Percentiles rank a stretch among this genome's conserved stretches.
Evolutionary conservation across 1,140 invertebrate genomes (phyloP).

Genomic region (Doryteuthis pealeii): DNA sequence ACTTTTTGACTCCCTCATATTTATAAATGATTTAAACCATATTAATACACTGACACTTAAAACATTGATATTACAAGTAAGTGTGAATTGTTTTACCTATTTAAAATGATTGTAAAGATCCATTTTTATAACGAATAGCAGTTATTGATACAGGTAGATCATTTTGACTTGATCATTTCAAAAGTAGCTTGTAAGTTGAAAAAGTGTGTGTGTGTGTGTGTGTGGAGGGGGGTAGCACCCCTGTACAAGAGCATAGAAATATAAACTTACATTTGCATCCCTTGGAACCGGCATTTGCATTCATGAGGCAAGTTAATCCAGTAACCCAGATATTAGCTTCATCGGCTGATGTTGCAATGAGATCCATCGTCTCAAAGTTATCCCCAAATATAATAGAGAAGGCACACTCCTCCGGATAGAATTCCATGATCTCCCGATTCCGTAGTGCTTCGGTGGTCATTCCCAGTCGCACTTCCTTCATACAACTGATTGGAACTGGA

Average conservation of each 20-base stretch:
- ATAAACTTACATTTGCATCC: conserved; percentile 26
- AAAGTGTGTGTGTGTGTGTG: too few species aligned
- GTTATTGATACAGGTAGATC: too few species aligned
- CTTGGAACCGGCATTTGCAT: conserved; percentile 46
- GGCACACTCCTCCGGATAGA: conserved; percentile 66
- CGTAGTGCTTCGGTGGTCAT: conserved; percentile 67
- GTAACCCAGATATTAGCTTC: conserved; percentile 72
- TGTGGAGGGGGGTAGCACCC: too few species aligned
- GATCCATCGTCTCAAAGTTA: conserved; percentile 67
- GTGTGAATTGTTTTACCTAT: too few species aligned
- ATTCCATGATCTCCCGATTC: conserved; percentile 62
- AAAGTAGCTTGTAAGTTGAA: too few species aligned
- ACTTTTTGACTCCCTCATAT: too few species aligned
- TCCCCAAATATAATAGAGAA: conserved; percentile 71
- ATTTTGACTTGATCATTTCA: too few species aligned
- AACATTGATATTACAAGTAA: too few species aligned
- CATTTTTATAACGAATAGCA: too few species aligned
- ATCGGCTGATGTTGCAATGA: conserved; percentile 67
- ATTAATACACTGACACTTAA: too few species aligned
- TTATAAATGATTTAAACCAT: too few species aligned
- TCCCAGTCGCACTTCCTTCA: conserved; percentile 67
- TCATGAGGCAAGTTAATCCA: conserved; percentile 65
- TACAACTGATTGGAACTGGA: conserved; percentile 65
- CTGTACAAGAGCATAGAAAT: conserved; percentile 1
- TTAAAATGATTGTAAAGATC: too few species aligned